These are phyloP conservation scores for Pseudolycoriella hygida DNA, from an alignment of 2,888 invertebrate species.

Conservation along the genomic window DNA sequence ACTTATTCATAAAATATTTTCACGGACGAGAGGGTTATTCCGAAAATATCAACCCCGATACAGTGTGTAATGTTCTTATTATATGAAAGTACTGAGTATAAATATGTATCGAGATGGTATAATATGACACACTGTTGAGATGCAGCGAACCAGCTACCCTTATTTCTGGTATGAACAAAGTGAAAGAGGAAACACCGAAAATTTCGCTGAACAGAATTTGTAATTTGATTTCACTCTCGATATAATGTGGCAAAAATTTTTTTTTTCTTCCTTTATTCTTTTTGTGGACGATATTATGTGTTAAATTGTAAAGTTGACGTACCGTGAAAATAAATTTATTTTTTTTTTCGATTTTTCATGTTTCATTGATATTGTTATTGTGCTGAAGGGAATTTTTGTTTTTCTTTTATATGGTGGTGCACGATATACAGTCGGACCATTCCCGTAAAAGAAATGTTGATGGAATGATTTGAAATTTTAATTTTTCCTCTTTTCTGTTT, in stretches of 20 bases:
- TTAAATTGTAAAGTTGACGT: slow-evolving; percentile 2
- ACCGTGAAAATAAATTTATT: slow-evolving; percentile 1
- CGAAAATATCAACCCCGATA: neutral
- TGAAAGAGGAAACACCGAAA: slow-evolving; percentile 4
- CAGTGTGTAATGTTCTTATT: no score
- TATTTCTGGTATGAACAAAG: neutral
- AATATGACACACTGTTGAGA: no score
- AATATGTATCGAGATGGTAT: no score
- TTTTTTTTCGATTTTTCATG: neutral
- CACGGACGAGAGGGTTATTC: slow-evolving; percentile 3
- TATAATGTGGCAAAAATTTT: slow-evolving; percentile 2
- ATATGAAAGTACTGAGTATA: no score
- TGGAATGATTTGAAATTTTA: slow-evolving; percentile 1
- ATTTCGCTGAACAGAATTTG: slow-evolving; percentile 1
- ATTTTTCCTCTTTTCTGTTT: neutral
- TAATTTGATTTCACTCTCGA: slow-evolving; percentile 5
- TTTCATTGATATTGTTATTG: slow-evolving; percentile 2
- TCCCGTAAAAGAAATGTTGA: neutral
- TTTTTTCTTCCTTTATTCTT: neutral
- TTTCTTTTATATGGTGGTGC: neutral
- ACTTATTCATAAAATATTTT: neutral
- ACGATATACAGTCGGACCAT: neutral
- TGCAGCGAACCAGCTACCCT: neutral
- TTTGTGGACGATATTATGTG: neutral
- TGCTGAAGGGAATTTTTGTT: neutral